phyloP scores from a whole-genome alignment of 2,113 vertebrate species.

The Takifugu flavidus region DNA sequence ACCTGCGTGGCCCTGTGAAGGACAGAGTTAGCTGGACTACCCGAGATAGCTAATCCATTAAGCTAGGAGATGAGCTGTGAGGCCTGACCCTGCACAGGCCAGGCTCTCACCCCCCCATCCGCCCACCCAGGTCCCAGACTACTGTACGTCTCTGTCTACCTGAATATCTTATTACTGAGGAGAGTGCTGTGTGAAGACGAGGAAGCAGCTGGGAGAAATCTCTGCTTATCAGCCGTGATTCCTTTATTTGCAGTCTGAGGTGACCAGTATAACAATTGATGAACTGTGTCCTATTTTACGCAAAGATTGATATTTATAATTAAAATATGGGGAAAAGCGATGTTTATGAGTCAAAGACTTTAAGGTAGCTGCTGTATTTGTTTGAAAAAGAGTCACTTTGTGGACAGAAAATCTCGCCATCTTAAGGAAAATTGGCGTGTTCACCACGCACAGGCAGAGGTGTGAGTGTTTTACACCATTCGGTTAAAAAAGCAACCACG shows the following conservation, averaged over 20 bases:
- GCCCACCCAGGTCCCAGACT: constrained; percentile 40
- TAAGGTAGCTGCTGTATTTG: no score
- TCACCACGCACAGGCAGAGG: constrained; percentile 10
- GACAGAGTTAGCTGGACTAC: constrained; percentile 52
- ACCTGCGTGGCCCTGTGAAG: constrained; percentile 58
- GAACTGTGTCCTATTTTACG: no score
- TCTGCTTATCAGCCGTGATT: no score
- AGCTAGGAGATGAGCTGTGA: constrained; percentile 68
- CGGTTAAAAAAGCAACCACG: constrained; percentile 10
- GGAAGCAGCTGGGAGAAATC: not conserved
- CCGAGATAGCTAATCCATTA: constrained; percentile 70
- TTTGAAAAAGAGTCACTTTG: no score
- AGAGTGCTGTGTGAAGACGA: not conserved
- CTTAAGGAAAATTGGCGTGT: constrained; percentile 3
- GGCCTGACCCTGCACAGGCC: constrained; percentile 48
- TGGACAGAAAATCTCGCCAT: not conserved
- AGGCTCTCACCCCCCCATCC: constrained; percentile 35
- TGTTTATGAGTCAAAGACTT: no score
- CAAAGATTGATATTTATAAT: no score
- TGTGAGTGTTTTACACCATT: constrained; percentile 21
- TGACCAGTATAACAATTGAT: no score
- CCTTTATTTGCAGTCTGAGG: no score
- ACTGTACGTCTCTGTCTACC: constrained; percentile 1
- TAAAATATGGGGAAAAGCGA: no score
- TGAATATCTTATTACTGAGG: constrained; percentile 10